Percentiles rank a stretch among this genome's conserved stretches.
Evolutionary conservation across 1,140 invertebrate species (phyloP).

Genomic region (Caerostris darwini): DNA sequence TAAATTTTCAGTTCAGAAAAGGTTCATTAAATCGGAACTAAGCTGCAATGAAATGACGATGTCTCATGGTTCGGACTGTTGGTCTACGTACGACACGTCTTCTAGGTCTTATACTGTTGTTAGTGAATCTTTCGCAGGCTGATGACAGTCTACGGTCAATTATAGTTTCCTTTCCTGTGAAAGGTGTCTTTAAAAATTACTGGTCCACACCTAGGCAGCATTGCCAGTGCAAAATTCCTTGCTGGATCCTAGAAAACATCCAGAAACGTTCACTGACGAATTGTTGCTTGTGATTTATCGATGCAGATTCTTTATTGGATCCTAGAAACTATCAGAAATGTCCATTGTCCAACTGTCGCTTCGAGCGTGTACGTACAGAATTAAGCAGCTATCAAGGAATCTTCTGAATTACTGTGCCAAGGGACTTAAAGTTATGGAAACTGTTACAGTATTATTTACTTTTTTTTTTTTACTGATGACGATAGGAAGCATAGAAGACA

Average conservation of each 20-base stretch:
- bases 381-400: not conserved
- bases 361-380: not conserved
- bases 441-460: conserved; percentile 43
- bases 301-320: not conserved
- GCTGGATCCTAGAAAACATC: not conserved
- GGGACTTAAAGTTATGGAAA: not conserved
- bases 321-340: not conserved
- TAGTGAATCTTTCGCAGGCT: conserved; percentile 58
- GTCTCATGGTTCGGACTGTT: conserved; percentile 75
- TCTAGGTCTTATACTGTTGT: conserved; percentile 76
- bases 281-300: not conserved
- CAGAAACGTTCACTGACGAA: not conserved
- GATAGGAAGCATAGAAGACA: not conserved
- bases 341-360: not conserved
- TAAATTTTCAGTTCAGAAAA: conserved; percentile 59
- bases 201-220: not conserved
- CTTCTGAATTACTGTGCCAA: not conserved
- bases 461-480: conserved; percentile 21
- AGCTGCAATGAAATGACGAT: conserved; percentile 73
- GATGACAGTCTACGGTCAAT: not conserved
- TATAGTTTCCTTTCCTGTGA: not conserved
- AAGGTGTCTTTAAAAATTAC: not conserved
- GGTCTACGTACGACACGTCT: conserved; percentile 69
- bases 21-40: conserved; percentile 66
- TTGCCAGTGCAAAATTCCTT: not conserved